Evolutionary conservation across 2,888 invertebrate genomes (phyloP).

Genomic region (Tortrix viridana): DNA sequence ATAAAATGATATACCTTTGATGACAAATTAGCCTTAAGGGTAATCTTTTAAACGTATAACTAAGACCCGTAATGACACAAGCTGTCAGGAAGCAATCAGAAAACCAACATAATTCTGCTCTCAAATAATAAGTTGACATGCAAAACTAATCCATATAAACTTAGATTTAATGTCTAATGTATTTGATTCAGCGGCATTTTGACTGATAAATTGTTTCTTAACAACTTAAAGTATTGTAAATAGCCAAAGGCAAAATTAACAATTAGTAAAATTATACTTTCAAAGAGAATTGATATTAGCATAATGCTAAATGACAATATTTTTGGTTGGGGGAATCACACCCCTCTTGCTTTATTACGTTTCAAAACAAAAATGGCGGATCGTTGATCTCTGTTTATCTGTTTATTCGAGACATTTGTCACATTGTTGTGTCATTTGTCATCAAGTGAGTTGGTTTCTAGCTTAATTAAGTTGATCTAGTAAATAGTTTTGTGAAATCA

Average conservation of each 20-base stretch:
- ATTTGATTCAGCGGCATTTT: background rate
- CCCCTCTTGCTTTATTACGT: constrained; percentile 41
- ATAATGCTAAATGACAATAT: constrained; percentile 49
- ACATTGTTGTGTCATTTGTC: constrained; percentile 2
- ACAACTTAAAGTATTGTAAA: constrained; percentile 42
- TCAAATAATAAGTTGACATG: background rate
- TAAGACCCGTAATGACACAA: constrained; percentile 34
- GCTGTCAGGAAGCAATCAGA: constrained; percentile 30
- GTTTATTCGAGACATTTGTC: constrained; percentile 28
- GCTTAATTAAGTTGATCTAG: background rate
- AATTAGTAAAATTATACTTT: constrained; percentile 54
- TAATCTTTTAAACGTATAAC: constrained; percentile 38
- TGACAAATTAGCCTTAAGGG: constrained; percentile 44
- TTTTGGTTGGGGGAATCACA: constrained; percentile 42
- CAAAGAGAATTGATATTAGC: constrained; percentile 46
- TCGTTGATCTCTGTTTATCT: constrained; percentile 30
- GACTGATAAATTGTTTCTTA: constrained; percentile 20
- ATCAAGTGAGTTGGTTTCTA: background rate
- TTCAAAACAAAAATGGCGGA: constrained; percentile 38
- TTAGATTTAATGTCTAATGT: background rate
- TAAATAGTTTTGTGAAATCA: no score
- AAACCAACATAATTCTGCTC: constrained; percentile 2
- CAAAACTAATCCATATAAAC: constrained; percentile 1
- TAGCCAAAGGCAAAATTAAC: constrained; percentile 49
- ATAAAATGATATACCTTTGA: constrained; percentile 48